These are phyloP conservation scores for Ophioderma brevispina DNA, from an alignment of 35 echinoderm and acorn worm genomes.

Conservation along the genomic window DNA sequence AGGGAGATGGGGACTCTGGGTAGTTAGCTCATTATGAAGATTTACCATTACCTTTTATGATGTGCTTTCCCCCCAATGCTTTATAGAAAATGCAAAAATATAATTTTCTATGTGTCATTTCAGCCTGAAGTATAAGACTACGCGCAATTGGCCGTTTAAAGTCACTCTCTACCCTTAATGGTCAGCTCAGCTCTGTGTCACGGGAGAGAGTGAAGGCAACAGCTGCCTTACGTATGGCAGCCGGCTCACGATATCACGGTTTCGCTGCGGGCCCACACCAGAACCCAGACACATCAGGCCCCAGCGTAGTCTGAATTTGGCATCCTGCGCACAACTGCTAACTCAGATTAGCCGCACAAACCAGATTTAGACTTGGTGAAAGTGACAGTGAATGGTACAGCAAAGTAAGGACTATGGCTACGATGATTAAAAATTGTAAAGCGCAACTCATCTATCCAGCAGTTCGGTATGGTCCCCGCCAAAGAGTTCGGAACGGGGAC, in stretches of 20 bases:
- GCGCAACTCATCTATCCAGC: too few species aligned
- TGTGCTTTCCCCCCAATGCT: not conserved
- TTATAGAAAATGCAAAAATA: not conserved
- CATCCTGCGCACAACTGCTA: slow-evolving; percentile 87
- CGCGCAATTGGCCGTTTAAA: slow-evolving; percentile 92
- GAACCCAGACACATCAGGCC: slow-evolving; percentile 74
- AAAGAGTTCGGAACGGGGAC: too few species aligned
- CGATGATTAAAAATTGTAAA: too few species aligned
- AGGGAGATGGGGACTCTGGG: too few species aligned
- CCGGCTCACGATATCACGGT: slow-evolving; percentile 95
- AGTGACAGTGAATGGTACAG: slow-evolving; percentile 95
- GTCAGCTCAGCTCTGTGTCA: slow-evolving; percentile 75
- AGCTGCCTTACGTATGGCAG: slow-evolving; percentile 95
- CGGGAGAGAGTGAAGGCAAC: slow-evolving; percentile 89
- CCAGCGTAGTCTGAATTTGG: slow-evolving; percentile 86
- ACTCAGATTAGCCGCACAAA: slow-evolving; percentile 83
- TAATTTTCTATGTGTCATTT: not conserved
- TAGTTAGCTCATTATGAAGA: not conserved
- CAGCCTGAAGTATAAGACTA: slow-evolving; percentile 87
- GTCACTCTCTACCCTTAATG: slow-evolving; percentile 75
- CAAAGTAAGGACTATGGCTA: too few species aligned
- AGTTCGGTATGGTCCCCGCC: too few species aligned
- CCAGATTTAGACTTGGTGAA: slow-evolving; percentile 90
- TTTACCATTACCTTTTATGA: not conserved
- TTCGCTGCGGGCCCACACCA: slow-evolving; percentile 84